Base-by-base conservation (phyloP, 2,113 vertebrate genomes). In the Leptobrachium ailaonicum region DNA sequence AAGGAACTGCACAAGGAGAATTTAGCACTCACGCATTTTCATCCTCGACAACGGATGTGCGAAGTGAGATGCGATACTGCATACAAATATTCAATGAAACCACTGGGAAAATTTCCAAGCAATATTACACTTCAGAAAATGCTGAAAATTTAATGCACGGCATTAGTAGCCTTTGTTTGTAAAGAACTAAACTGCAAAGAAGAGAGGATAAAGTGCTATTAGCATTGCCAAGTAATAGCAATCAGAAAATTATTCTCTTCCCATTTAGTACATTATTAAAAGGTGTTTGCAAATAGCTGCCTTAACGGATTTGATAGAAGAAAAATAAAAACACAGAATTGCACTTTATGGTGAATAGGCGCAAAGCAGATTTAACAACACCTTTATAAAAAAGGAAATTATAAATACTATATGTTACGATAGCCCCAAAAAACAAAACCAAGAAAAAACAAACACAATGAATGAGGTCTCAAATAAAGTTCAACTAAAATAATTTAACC, bases 111-210 rank as follows among this genome's bases (percentile, higher is more conserved):
- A 60, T 11, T 45, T 80, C 78, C 78, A 80, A 80, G 45, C 11
- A 8, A 73, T 73, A 79, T 73, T 67, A 73, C 56, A 68, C 64
- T 74, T 80, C 63, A 74, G 41, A 44, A 32, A 80, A 74, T 45
- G 58, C 71, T 80, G 66, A 68, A 74, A 80, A 74, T 80, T 41
- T 74, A 74, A 74, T 80, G 78, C 71, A 80, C 78, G 74, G 78
- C 64, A 67, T 72, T 72, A 56, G 70, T 47, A 53, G 47, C 70
- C 40, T 66, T 68, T 73, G 70, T 73, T 77, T 62, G 47, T 68
- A 45, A 67, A 41, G 70, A 67, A 78, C 77, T 47, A 68, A 68
- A 42, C 50, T 67, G 50, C 62, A 69, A 68, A 64, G 45, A 42
- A 60, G 40, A 32, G 7, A 50, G 12, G 53, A 62, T 74, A 60